These are phyloP conservation scores for Papilio protenor DNA, from an alignment of 2,888 invertebrate genomes.

Conservation along the genomic window DNA sequence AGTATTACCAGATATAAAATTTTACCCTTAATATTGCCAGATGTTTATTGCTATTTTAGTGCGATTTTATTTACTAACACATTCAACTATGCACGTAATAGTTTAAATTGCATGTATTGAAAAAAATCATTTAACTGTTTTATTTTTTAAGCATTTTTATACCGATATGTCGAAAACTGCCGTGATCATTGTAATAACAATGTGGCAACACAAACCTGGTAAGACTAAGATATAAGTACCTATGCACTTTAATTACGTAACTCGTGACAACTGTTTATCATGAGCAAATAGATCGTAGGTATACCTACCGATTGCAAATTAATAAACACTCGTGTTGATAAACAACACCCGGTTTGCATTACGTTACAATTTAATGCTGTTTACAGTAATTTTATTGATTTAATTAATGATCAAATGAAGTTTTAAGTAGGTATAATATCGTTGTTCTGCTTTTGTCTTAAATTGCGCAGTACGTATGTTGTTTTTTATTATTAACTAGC, in stretches of 20 bases:
- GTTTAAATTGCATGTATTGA: neutral
- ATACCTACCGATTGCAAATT: constrained; percentile 8
- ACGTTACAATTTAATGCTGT: constrained; percentile 17
- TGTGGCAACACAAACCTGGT: neutral
- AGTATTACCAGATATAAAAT: constrained; percentile 28
- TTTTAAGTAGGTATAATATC: neutral
- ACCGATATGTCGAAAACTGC: neutral
- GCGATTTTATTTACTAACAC: neutral
- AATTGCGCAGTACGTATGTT: constrained; percentile 1
- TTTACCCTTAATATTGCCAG: neutral
- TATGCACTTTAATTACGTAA: constrained; percentile 31
- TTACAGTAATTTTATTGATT: neutral
- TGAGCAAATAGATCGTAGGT: constrained; percentile 22
- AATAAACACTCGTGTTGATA: constrained; percentile 16
- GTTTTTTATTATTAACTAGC: no score
- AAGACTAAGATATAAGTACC: constrained; percentile 10
- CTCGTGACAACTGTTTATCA: constrained; percentile 20
- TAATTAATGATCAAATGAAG: neutral
- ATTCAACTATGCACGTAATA: neutral
- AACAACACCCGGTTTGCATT: constrained; percentile 22
- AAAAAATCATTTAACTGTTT: no score
- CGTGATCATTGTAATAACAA: neutral
- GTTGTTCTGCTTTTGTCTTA: neutral
- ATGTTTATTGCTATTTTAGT: neutral
- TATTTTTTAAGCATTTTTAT: no score